Conservation (phyloP, 2,113 vertebrate species). For the Callipepla squamata region DNA sequence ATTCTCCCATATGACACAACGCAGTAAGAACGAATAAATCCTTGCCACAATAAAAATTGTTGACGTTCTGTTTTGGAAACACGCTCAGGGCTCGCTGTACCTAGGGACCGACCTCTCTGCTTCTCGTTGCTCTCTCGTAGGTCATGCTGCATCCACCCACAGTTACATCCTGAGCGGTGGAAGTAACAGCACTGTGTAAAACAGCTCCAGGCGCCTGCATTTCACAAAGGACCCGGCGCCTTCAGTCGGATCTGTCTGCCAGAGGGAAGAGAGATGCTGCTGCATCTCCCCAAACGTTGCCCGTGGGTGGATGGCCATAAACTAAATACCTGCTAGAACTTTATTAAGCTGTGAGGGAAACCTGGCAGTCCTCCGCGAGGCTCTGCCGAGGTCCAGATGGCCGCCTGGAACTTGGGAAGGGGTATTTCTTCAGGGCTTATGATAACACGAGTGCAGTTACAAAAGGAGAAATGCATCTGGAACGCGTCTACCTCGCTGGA, state of each 20-base stretch:
- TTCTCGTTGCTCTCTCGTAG: background rate
- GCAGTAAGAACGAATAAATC: background rate
- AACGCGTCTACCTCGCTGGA: background rate
- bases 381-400: background rate
- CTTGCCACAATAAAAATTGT: conserved; percentile 13
- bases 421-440: background rate
- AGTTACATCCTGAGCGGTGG: background rate
- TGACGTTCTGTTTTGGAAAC: conserved; percentile 56
- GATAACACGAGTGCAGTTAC: background rate
- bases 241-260: background rate
- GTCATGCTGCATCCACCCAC: background rate
- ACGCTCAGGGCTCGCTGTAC: background rate
- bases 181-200: background rate
- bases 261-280: background rate
- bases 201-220: background rate
- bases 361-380: background rate
- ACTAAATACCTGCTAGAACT: background rate
- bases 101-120: background rate
- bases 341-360: background rate
- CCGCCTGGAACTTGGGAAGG: background rate
- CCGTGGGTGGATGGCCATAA: background rate
- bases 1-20: background rate
- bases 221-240: background rate
- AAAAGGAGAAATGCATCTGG: conserved; percentile 18
- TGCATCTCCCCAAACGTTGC: background rate